These are phyloP conservation scores for Euglossa dilemma DNA, from an alignment of 1,140 invertebrate genomes.

Conservation along the genomic window DNA sequence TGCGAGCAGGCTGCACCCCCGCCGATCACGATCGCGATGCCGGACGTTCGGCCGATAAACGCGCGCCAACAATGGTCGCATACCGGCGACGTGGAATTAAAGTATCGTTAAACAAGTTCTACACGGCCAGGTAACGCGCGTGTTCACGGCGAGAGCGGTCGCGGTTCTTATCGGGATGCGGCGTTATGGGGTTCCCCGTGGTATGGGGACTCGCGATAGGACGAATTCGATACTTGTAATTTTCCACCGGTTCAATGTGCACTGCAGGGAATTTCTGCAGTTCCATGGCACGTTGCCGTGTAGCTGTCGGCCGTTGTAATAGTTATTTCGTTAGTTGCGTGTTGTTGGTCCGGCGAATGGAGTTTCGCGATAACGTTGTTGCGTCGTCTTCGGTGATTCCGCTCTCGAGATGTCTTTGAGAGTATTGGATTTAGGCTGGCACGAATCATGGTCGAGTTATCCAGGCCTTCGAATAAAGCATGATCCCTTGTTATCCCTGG, in stretches of 20 bases:
- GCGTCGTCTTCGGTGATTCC: neutral
- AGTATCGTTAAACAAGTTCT: constrained; percentile 58
- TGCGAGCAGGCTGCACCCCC: neutral
- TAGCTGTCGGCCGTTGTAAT: neutral
- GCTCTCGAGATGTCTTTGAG: too few species aligned
- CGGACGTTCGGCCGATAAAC: constrained; percentile 34
- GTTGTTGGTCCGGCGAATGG: too few species aligned
- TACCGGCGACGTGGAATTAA: constrained; percentile 43
- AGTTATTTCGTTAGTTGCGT: neutral
- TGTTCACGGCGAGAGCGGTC: constrained; percentile 5
- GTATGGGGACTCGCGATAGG: neutral
- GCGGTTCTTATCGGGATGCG: constrained; percentile 39
- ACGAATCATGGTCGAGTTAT: too few species aligned
- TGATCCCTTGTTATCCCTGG: too few species aligned
- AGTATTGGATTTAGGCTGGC: too few species aligned
- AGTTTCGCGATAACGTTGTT: too few species aligned
- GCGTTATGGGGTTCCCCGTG: constrained; percentile 22
- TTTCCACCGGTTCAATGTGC: neutral
- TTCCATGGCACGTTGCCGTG: too few species aligned
- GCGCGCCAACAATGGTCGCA: constrained; percentile 43
- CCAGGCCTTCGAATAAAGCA: too few species aligned
- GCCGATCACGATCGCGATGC: constrained; percentile 12
- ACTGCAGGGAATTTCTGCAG: neutral
- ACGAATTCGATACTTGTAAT: constrained; percentile 33
- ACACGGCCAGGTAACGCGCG: constrained; percentile 21